Evolutionary conservation across 1,140 invertebrate genomes (phyloP), one percentile per base, ranked within the genome.

Genomic region (Hirudo medicinalis): DNA sequence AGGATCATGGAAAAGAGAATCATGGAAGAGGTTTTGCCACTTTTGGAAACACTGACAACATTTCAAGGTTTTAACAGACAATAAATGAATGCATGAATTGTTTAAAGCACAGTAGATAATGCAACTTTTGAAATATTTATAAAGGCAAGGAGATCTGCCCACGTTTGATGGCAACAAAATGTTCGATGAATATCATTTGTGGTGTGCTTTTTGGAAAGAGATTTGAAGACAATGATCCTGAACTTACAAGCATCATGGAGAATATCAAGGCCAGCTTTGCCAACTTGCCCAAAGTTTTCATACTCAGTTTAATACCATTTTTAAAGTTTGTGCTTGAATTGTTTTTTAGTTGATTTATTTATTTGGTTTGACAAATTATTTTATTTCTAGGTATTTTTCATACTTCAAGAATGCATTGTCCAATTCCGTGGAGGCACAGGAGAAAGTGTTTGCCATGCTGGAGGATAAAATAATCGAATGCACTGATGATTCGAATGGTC

Each of bases 1-100:
- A 53, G 69, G n/a, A 54, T 70, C 6, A 70, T 70, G 69, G 69
- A 70, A 32, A 54, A 54, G 9, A 70, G 69, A 54, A 70, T 70
- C 49, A 40, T 70, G 32, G 49, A 25, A n/a, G 69, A 70, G 22
- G 53, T 70, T 20, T 17, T 27, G 11, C 22, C 43, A 22, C 29
- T 63, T 63, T 15, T 63, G 57, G 57, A 63, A 32, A 63, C 22
- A 22, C 15, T 63, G 57, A 15, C 57, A 22, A 63, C 8, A 25
- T 63, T 63, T 32, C 3, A 63, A 63, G 57, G 57, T 63, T 63
- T 63, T 11, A 11, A 22, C 19, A 11, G 57, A 22, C 15, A 6
- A 60, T 15, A n/a, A 36, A 36, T 36, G 32, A 36, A 25, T 63
- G 22, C 13, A 13, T 15, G 6, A 63, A 63, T 63, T n/a, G 29